Conservation (phyloP, 2,888 invertebrate species). For the Oscheius sp. region DNA sequence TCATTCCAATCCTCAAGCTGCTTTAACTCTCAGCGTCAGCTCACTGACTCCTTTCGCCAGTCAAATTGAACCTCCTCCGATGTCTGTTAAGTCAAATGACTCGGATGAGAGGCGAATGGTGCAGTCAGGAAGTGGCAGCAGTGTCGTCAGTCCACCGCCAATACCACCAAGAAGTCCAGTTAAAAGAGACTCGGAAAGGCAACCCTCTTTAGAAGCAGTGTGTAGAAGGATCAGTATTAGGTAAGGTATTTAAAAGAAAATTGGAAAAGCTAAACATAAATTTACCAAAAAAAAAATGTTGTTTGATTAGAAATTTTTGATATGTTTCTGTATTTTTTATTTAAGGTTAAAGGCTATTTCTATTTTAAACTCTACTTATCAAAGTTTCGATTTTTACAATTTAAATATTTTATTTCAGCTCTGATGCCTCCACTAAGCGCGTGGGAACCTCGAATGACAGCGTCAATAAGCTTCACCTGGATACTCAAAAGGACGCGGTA, state of each 20-base stretch:
- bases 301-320: too few relatives aligned
- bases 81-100: slow-evolving; percentile 36
- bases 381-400: neutral
- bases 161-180: slow-evolving; percentile 32
- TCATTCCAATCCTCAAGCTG: slow-evolving; percentile 59
- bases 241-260: neutral
- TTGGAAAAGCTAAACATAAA: too few relatives aligned
- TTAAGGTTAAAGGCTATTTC: too few relatives aligned
- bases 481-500: neutral
- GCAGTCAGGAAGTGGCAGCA: slow-evolving; percentile 27
- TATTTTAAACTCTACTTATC: neutral
- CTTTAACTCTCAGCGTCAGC: slow-evolving; percentile 45
- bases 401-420: slow-evolving; percentile 10
- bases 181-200: neutral
- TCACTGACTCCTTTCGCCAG: slow-evolving; percentile 45
- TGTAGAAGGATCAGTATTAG: slow-evolving; percentile 21
- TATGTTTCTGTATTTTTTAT: too few relatives aligned
- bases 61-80: slow-evolving; percentile 16
- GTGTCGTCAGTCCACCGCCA: slow-evolving; percentile 49
- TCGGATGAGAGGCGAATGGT: slow-evolving; percentile 19
- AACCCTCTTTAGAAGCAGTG: neutral
- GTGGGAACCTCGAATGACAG: slow-evolving; percentile 39
- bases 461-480: slow-evolving; percentile 2
- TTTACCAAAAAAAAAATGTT: too few relatives aligned
- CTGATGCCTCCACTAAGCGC: slow-evolving; percentile 37